Evolutionary conservation across 2,113 vertebrate genomes (phyloP), one percentile per base, ranked within the genome.

Genomic region (Tetraodon nigroviridis): DNA sequence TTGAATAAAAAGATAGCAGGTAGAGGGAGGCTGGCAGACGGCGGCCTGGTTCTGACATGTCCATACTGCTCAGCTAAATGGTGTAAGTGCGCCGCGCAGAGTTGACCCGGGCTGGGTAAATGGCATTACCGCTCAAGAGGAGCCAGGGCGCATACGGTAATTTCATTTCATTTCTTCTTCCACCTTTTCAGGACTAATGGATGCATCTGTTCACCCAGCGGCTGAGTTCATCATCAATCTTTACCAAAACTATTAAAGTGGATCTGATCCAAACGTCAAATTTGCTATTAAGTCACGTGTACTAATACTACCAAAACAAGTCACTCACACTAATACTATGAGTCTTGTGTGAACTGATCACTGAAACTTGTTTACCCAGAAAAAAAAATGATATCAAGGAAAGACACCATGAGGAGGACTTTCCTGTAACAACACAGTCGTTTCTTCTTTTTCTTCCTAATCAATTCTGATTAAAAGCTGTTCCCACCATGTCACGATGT

Each of bases 401-500:
- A 24, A 11, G 14, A 19, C n/a, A 45, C 11, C 49, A 37, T 14
- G 2, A 37, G 20, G 2, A 51, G 16, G 18, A 41, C 2, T 0
- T n/a, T 14, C 1, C 14, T 3, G 19, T 27, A 2, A 47, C 17
- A 37, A 37, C 8, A 37, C 32, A 37, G 12, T 37, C 3, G 8
- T 37, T 12, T 37, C 11, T 37, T 11, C 32, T 37, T 37, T 37
- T 11, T 10, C 12, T 37, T 37, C 3, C 32, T 11, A 12, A 11
- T 37, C 10, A 37, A 37, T 37, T 37, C 2, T 37, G 32, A 37
- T 37, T 12, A 37, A 12, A 37, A 37, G 32, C 32, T 37, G 32
- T 52, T 56, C 93, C 59, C 86, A 98, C 97, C 97, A 99, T 92
- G 73, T 99, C 97, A 20, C 95, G 88, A 77, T 98, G 95, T 76